These are phyloP conservation scores for Lamellibrachia satsuma DNA, from an alignment of 2,888 invertebrate species.

Conservation along the genomic window DNA sequence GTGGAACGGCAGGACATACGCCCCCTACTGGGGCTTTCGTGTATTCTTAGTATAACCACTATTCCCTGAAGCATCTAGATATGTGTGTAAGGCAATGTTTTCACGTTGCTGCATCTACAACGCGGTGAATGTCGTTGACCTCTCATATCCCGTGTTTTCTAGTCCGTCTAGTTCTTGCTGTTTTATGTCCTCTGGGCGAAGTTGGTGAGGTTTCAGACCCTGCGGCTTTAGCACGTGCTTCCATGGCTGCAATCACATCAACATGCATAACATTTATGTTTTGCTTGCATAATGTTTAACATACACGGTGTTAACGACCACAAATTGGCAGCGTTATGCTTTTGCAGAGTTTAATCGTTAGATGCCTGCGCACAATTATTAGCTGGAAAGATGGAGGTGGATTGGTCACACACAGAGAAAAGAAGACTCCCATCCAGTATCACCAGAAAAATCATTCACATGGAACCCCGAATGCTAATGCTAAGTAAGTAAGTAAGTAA, in stretches of 20 bases:
- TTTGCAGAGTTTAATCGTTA: no score
- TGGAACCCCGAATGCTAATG: no score
- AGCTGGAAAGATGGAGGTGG: no score
- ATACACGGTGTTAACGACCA: background rate
- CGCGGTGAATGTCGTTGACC: background rate
- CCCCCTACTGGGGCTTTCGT: no score
- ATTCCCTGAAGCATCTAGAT: background rate
- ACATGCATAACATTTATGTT: background rate
- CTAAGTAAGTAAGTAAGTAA: no score
- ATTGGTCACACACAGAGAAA: no score
- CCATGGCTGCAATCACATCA: conserved; percentile 44
- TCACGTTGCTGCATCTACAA: background rate
- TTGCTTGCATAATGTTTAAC: background rate
- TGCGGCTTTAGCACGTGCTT: conserved; percentile 47
- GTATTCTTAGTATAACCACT: no score
- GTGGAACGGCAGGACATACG: no score
- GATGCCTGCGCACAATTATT: no score
- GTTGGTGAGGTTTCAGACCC: conserved; percentile 52
- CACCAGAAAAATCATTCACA: no score
- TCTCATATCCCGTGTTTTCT: background rate
- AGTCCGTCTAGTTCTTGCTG: background rate
- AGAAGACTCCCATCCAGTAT: no score
- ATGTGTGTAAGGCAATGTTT: background rate
- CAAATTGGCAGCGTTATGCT: background rate
- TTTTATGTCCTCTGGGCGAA: conserved; percentile 49